Conservation (phyloP, 2,797 vertebrate species). For the Rhinoraja longicauda region DNA sequence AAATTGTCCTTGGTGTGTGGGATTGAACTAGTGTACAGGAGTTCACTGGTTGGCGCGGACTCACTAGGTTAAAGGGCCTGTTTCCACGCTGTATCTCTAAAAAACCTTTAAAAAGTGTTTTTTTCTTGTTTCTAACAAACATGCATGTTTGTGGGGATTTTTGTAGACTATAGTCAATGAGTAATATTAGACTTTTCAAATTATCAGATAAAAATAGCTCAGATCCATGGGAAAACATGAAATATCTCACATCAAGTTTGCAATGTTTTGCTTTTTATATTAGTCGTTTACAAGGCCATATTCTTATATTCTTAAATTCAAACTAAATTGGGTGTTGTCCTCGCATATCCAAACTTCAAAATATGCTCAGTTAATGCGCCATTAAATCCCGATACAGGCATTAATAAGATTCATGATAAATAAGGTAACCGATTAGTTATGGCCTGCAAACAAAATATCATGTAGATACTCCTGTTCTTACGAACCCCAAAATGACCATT, state of each 20-base stretch:
- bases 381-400: neutral
- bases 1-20: too few relatives aligned
- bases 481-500: neutral
- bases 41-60: too few relatives aligned
- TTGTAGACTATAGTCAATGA: neutral
- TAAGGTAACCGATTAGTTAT: too few relatives aligned
- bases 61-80: too few relatives aligned
- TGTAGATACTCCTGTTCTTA: neutral
- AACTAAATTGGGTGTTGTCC: neutral
- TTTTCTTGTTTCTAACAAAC: too few relatives aligned
- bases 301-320: constrained; percentile 1
- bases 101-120: too few relatives aligned
- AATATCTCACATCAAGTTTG: constrained; percentile 5
- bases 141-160: too few relatives aligned
- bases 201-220: neutral
- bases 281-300: too few relatives aligned
- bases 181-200: neutral
- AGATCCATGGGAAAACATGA: neutral
- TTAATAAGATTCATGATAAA: neutral
- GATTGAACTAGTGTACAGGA: too few relatives aligned
- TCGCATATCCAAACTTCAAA: neutral
- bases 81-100: too few relatives aligned
- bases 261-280: neutral
- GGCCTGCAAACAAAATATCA: neutral
- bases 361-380: neutral